These are phyloP conservation scores for Allolobophora icterica DNA, from an alignment of 2,888 invertebrate species.

Conservation along the genomic window DNA sequence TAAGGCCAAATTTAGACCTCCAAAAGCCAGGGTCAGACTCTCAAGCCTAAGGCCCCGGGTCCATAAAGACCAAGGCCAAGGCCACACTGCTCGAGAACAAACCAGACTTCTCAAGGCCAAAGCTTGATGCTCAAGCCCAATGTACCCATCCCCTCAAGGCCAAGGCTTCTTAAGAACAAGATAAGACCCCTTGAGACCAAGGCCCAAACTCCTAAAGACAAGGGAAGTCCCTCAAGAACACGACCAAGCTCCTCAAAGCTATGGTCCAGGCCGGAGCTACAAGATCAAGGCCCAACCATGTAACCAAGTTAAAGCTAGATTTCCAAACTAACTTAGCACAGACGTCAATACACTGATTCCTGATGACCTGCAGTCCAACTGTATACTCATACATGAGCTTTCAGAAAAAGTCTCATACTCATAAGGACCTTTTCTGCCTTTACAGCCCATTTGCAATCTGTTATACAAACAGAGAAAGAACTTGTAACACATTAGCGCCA, in stretches of 20 bases:
- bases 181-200: background rate
- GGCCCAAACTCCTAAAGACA: background rate
- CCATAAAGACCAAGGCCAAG: too few species aligned
- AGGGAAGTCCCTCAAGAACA: too few species aligned
- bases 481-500: background rate
- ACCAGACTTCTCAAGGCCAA: too few species aligned
- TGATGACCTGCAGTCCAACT: background rate
- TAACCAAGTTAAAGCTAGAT: background rate
- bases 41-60: too few species aligned
- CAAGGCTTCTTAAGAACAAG: background rate
- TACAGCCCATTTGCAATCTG: background rate
- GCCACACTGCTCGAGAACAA: too few species aligned
- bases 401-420: background rate
- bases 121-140: too few species aligned
- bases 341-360: background rate
- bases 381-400: background rate
- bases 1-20: too few species aligned
- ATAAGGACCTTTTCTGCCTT: too few species aligned
- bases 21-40: too few species aligned
- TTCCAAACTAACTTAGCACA: background rate
- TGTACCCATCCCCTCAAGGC: too few species aligned
- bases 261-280: background rate
- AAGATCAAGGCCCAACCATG: background rate
- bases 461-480: slow-evolving; percentile 54
- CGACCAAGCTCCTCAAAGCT: too few species aligned